Evolutionary conservation across 2,797 vertebrate species (phyloP).

Genomic region (Strix occidentalis): DNA sequence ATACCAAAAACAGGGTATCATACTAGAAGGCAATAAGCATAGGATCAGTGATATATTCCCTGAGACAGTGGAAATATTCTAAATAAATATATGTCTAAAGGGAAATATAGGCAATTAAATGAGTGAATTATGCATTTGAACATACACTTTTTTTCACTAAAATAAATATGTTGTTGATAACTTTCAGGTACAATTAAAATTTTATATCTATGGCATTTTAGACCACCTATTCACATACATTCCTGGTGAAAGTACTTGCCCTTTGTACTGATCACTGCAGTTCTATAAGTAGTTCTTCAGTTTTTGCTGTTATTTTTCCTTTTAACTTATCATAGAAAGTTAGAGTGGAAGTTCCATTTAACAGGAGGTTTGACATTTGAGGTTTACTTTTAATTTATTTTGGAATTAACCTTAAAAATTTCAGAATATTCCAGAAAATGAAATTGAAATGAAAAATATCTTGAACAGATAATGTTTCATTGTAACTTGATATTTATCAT

Average conservation of each 20-base stretch:
- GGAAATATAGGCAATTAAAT: constrained; percentile 32
- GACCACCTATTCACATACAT: background rate
- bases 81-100: constrained; percentile 43
- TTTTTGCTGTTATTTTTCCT: background rate
- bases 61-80: constrained; percentile 17
- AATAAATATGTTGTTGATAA: background rate
- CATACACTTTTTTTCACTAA: background rate
- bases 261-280: background rate
- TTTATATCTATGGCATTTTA: background rate
- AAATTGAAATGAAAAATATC: background rate
- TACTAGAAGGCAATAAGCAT: constrained; percentile 9
- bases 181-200: constrained; percentile 31
- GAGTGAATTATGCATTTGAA: constrained; percentile 35
- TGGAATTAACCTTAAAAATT: background rate
- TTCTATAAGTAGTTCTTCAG: background rate
- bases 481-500: background rate
- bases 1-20: background rate
- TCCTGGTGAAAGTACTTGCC: background rate
- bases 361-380: background rate
- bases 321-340: background rate
- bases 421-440: background rate
- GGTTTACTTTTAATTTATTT: background rate
- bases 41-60: background rate
- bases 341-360: background rate
- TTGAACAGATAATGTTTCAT: background rate